phyloP scores from a whole-genome alignment of 2,888 invertebrate species.

The Clivina fossor region DNA sequence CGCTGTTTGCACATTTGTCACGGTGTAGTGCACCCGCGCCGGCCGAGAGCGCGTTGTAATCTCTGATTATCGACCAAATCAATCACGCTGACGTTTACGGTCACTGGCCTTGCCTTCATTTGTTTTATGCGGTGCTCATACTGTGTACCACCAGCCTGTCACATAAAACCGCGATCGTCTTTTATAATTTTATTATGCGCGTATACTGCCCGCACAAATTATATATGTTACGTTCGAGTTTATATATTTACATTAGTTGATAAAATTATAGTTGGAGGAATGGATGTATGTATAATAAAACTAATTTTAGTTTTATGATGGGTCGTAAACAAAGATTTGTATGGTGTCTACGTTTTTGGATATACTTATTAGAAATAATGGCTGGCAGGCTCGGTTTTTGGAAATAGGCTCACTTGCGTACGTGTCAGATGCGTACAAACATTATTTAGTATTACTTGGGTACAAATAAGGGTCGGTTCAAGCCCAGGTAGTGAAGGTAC shows the following conservation, averaged over 20 bases:
- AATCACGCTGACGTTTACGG: conserved; percentile 28
- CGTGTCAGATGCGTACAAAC: conserved; percentile 18
- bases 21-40: conserved; percentile 13
- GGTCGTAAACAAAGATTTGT: conserved; percentile 27
- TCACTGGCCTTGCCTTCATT: conserved; percentile 13
- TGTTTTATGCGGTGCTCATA: neutral
- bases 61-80: conserved; percentile 30
- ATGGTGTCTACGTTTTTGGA: conserved; percentile 18
- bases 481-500: too few species aligned
- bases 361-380: too few species aligned
- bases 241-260: conserved; percentile 19
- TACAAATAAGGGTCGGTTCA: too few species aligned
- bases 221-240: neutral
- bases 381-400: too few species aligned
- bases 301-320: conserved; percentile 30
- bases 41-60: conserved; percentile 22
- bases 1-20: conserved; percentile 32
- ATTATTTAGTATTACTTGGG: too few species aligned
- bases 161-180: conserved; percentile 24
- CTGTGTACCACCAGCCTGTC: conserved; percentile 9
- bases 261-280: conserved; percentile 25
- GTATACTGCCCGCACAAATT: conserved; percentile 8
- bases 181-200: conserved; percentile 27
- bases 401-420: conserved; percentile 12
- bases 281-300: conserved; percentile 31